A percentile compares a stretch with the other conserved stretches of the same genome.
These are phyloP conservation scores for Rhabdophis nuchalis DNA, from an alignment of 2,797 vertebrate species.

Conservation along the genomic window DNA sequence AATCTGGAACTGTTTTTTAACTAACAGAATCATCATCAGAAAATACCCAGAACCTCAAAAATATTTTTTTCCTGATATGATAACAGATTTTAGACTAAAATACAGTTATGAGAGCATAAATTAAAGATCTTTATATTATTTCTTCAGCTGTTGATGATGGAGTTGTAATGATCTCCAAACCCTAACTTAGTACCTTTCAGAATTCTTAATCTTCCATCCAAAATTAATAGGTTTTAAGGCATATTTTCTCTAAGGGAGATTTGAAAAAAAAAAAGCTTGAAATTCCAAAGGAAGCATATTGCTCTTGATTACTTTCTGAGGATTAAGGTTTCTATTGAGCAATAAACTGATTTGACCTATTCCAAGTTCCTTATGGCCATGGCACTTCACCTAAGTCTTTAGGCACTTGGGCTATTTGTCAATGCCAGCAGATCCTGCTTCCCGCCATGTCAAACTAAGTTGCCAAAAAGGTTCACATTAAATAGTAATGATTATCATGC, in stretches of 20 bases:
- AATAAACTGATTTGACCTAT: background rate
- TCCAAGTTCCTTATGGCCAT: background rate
- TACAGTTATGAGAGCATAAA: background rate
- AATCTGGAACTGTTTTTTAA: background rate
- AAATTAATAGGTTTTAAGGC: background rate
- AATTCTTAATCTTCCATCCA: background rate
- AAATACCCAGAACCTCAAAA: background rate
- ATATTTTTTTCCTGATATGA: background rate
- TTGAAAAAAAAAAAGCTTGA: background rate
- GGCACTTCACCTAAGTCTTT: background rate
- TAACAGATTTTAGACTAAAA: background rate
- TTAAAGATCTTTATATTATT: background rate
- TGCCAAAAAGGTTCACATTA: background rate
- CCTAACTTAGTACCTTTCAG: background rate
- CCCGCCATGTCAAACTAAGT: fast-evolving
- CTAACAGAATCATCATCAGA: background rate
- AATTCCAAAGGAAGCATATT: background rate
- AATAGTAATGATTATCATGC: background rate
- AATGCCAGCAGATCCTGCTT: background rate
- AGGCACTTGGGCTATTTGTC: conserved; percentile 12
- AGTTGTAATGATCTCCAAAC: background rate
- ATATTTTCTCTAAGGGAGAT: background rate
- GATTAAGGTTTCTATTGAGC: background rate
- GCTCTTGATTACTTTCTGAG: background rate
- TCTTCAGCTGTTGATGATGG: background rate